A percentile compares a stretch with the other conserved stretches of the same genome.
These are phyloP conservation scores for Kryptolebias ocellatus DNA, from an alignment of 2,797 vertebrate genomes.

Conservation along the genomic window DNA sequence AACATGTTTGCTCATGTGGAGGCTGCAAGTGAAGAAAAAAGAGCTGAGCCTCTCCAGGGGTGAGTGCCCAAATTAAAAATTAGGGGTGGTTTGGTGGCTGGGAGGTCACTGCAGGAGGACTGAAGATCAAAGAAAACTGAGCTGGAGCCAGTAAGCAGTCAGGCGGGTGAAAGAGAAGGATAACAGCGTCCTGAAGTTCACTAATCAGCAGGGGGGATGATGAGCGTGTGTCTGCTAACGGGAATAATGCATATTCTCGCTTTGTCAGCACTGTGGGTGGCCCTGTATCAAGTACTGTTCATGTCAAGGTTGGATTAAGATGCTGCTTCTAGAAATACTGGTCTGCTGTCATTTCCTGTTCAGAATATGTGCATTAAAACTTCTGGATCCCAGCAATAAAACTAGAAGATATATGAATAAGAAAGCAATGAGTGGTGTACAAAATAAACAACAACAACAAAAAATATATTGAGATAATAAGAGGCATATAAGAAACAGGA, in stretches of 20 bases:
- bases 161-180: slow-evolving; percentile 22
- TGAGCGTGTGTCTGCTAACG: slow-evolving; percentile 6
- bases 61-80: not conserved
- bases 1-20: not conserved
- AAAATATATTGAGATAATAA: slow-evolving; percentile 5
- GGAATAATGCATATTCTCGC: slow-evolving; percentile 22
- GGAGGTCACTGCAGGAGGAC: slow-evolving; percentile 20
- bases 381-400: not conserved
- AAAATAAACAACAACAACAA: not conserved
- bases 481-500: not conserved
- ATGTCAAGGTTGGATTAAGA: slow-evolving; percentile 22
- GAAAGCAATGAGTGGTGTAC: too few species aligned
- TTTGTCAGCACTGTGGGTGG: slow-evolving; percentile 14
- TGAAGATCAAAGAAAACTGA: slow-evolving; percentile 31
- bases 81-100: slow-evolving; percentile 16
- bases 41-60: not conserved
- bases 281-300: not conserved
- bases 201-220: slow-evolving; percentile 25
- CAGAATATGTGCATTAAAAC: not conserved
- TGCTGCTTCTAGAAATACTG: not conserved
- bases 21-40: too few species aligned
- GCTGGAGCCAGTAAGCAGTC: not conserved
- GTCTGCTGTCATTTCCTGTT: not conserved
- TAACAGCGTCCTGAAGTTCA: slow-evolving; percentile 10
- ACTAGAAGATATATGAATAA: not conserved